Evolutionary conservation across 2,113 vertebrate genomes (phyloP).

Genomic region (Alces alces): DNA sequence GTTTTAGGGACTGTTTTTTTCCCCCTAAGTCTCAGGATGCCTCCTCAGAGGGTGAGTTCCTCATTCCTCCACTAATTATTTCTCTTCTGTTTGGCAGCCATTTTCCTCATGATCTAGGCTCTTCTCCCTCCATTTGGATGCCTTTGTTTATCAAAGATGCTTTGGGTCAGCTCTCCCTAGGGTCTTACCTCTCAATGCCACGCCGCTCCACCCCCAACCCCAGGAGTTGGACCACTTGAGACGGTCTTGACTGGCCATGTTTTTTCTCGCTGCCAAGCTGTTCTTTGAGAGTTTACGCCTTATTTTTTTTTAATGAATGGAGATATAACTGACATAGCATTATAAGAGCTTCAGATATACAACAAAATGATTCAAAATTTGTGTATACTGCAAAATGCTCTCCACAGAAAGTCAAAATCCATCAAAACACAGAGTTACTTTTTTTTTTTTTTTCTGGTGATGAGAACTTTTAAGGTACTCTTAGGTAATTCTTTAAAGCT

Average conservation of each 20-base stretch:
- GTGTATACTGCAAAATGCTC: background rate
- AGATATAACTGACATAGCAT: background rate
- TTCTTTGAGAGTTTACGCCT: background rate
- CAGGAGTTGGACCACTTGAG: background rate
- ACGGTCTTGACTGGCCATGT: background rate
- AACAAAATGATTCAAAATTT: background rate
- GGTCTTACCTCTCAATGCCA: background rate
- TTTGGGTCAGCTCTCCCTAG: background rate
- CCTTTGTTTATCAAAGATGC: background rate
- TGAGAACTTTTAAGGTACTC: background rate
- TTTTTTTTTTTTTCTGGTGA: background rate
- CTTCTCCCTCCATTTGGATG: background rate
- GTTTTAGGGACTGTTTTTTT: background rate
- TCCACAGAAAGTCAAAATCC: background rate
- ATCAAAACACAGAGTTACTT: background rate
- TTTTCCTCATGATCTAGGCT: background rate
- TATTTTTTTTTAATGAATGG: background rate
- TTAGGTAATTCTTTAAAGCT: background rate
- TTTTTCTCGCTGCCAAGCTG: background rate
- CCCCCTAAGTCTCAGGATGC: background rate
- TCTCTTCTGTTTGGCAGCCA: background rate
- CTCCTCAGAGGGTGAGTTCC: background rate
- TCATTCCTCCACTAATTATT: background rate
- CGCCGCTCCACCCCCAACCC: background rate
- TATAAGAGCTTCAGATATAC: background rate